A percentile compares a stretch with the other conserved stretches of the same genome.
Evolutionary conservation across 2,797 vertebrate genomes (phyloP).

Genomic region (Cryptoblepharus egeriae): DNA sequence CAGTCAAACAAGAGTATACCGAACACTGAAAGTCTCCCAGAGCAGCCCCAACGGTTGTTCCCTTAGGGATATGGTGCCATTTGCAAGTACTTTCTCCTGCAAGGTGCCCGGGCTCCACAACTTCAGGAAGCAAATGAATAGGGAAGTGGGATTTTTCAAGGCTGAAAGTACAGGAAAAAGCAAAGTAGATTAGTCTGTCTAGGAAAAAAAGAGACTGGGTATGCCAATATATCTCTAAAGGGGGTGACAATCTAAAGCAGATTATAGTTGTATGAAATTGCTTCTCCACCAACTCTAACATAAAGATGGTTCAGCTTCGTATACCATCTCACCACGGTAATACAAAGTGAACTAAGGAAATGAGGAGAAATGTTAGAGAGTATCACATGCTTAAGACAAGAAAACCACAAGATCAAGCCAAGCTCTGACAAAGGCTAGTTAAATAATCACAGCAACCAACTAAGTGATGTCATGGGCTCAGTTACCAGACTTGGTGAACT

Average conservation of each 20-base stretch:
- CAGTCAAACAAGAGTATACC: constrained; percentile 90
- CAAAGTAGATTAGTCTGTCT: not conserved
- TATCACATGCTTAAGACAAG: too few relatives aligned
- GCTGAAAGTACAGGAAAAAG: constrained; percentile 78
- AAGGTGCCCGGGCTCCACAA: constrained; percentile 81
- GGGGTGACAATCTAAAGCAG: not conserved
- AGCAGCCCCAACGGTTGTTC: constrained; percentile 87
- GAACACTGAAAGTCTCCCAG: constrained; percentile 95
- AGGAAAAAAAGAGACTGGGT: rapidly evolving
- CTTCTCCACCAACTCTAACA: too few relatives aligned
- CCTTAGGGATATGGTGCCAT: constrained; percentile 89
- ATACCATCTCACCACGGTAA: too few relatives aligned
- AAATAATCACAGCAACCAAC: too few relatives aligned
- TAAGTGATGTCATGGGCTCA: too few relatives aligned
- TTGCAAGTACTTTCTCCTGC: constrained; percentile 81
- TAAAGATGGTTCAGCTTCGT: too few relatives aligned
- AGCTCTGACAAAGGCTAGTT: too few relatives aligned
- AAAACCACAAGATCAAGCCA: too few relatives aligned
- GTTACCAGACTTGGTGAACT: too few relatives aligned
- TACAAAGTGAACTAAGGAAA: not conserved
- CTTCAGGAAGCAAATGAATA: constrained; percentile 85
- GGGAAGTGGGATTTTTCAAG: constrained; percentile 85
- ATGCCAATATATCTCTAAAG: not conserved
- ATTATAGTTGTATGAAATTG: not conserved
- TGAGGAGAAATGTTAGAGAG: too few relatives aligned